A percentile compares a stretch with the other conserved stretches of the same genome.
These are phyloP conservation scores for Drosophila trichaetosa DNA, from an alignment of 2,888 invertebrate species.

Conservation along the genomic window DNA sequence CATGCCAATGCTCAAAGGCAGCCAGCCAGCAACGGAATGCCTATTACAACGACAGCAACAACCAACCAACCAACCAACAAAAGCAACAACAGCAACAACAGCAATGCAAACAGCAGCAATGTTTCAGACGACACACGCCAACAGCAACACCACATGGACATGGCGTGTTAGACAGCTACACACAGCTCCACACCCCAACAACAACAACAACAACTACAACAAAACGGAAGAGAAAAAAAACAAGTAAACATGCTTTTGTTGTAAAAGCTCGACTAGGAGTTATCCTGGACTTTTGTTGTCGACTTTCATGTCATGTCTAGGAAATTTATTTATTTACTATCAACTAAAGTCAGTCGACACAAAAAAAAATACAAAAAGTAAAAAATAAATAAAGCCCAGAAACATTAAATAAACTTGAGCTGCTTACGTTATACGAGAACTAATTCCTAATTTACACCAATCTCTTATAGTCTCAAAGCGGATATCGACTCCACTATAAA, in stretches of 20 bases:
- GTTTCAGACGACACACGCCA: constrained; percentile 59
- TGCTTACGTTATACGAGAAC: neutral
- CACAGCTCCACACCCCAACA: constrained; percentile 34
- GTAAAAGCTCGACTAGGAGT: neutral
- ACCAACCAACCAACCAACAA: constrained; percentile 40
- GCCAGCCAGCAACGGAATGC: constrained; percentile 70
- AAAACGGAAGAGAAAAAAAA: neutral
- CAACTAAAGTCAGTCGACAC: neutral
- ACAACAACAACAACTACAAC: neutral
- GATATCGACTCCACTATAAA: neutral
- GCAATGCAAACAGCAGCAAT: constrained; percentile 40
- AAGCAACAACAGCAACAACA: constrained; percentile 35
- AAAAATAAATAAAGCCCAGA: neutral
- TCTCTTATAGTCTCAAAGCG: neutral
- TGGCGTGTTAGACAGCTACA: constrained; percentile 60
- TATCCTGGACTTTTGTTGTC: neutral
- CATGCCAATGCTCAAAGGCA: constrained; percentile 72
- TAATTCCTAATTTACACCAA: neutral
- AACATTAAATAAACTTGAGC: neutral
- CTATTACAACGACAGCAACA: constrained; percentile 57
- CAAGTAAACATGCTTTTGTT: neutral
- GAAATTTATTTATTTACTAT: neutral
- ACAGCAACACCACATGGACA: constrained; percentile 59
- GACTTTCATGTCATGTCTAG: neutral
- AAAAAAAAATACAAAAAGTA: neutral